Evolutionary conservation across 2,888 invertebrate genomes (phyloP), one percentile per base, ranked within the genome.

Genomic region (Tenthredo notha): DNA sequence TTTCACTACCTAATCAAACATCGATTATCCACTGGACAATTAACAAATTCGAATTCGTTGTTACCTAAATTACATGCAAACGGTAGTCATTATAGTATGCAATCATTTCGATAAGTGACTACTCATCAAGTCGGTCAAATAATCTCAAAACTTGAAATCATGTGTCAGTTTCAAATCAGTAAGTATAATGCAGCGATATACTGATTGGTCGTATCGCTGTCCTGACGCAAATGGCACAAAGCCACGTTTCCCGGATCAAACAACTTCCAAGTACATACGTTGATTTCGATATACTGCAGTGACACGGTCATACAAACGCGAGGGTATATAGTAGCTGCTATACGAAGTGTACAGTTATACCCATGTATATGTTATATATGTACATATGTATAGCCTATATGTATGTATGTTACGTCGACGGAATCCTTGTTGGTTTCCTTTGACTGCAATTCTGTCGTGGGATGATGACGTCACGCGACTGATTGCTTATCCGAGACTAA

Each of bases 171-270:
- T 6, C 37, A 25, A 54, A 54, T 18, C 6, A 33, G 54, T 54
- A 12, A 29, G 18, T 77, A 21, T 54, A 29, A 77, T n/a, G 10
- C 18, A 50, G 77, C 54, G 54, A 33, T 54, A 37, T 43, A 77
- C 61, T 80, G 80, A 80, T 80, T 80, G 61, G 21, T 54, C 29
- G 61, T 29, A 43, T 47, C 61, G 33, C 83, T 29, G 29, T 29
- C 12, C 54, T 70, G 43, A 47, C n/a, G 83, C 67, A 33, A 67
- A 65, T 83, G 67, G 29, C 67, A 67, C 67, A 67, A 83, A 83
- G 83, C 67, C 70, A 40, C n/a, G 29, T 50, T 25, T 83, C 29
- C 83, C 47, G 67, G 67, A 83, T 61, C 80, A 80, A 61, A 61
- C 58, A 80, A 80, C 80, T 80, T 80, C 80, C 80, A 25, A 50